phyloP scores from a whole-genome alignment of 2,797 vertebrate genomes.

The Poecilia velifera region DNA sequence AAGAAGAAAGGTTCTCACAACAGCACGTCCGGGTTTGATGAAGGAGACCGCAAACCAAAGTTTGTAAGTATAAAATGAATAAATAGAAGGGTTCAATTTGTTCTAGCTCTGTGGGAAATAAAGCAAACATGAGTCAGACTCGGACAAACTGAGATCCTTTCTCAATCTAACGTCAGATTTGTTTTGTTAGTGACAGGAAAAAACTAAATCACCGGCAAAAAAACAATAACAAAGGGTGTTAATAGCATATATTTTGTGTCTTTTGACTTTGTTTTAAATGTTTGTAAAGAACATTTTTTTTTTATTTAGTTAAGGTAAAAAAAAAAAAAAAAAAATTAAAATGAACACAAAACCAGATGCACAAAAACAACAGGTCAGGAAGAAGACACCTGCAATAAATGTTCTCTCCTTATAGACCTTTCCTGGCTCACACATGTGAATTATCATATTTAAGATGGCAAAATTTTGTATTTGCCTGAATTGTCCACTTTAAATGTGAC shows the following conservation, averaged over 20 bases:
- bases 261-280: not conserved
- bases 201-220: not conserved
- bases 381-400: not conserved
- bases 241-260: not conserved
- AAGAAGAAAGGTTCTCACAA: slow-evolving; percentile 70
- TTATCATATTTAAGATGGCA: not conserved
- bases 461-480: not conserved
- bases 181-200: not conserved
- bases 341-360: not conserved
- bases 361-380: not conserved
- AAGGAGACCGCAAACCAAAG: slow-evolving; percentile 76
- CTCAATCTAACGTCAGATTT: not conserved
- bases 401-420: not conserved
- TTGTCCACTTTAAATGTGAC: slow-evolving; percentile 22
- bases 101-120: not conserved
- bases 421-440: not conserved
- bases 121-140: not conserved
- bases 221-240: not conserved
- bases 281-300: not conserved
- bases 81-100: not conserved
- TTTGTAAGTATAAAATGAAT: slow-evolving; percentile 72
- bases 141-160: not conserved
- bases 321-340: not conserved
- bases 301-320: not conserved
- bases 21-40: slow-evolving; percentile 51